Base-by-base conservation (phyloP, 2,888 invertebrate genomes). In the Drosophila kokeensis region DNA sequence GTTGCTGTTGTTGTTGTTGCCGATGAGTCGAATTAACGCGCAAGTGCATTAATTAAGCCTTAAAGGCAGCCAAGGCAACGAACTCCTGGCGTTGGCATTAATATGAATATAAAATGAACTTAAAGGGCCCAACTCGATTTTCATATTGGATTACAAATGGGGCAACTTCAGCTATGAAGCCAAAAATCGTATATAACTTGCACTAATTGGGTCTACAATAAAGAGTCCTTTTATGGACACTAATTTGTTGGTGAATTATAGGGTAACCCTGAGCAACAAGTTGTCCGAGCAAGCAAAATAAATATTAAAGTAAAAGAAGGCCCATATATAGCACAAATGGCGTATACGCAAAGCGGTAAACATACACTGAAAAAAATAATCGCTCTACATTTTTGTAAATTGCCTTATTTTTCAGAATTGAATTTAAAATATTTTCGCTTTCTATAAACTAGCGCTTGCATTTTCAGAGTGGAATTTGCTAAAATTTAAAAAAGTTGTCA, bases 1-100 rank as follows among this genome's bases (percentile, higher is more conserved):
- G n/a, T 11, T 52, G 69, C 29, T 64, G 58, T 8, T 49, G 53
- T 48, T 54, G 54, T 38, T 54, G 65, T 10, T 73, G 63, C 38
- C 54, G 80, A 69, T 70, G 72, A 50, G 73, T 61, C 65, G 76
- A 68, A 79, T 87, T 86, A 90, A 88, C 73, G 82, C 73, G 66
- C 73, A 88, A 90, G 78, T 86, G 89, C 89, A 90, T 90, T 90
- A 90, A 87, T 87, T 86, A 88, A 86, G 83, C 70, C 69, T 73
- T 71, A 72, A 87, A 80, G 77, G 80, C 60, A 36, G 49, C 69
- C 79, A 77, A 73, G 81, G 83, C 71, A 79, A 79, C 81, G 65
- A 38, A 59, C 48, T 49, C 21, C 30, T 38, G 48, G 24, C 45
- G 45, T 24, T 45, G 24, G 8, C 21, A 15, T 15, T 21, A 24